Evolutionary conservation across 2,797 vertebrate genomes (phyloP).

Genomic region (Ptychadena robeensis): DNA sequence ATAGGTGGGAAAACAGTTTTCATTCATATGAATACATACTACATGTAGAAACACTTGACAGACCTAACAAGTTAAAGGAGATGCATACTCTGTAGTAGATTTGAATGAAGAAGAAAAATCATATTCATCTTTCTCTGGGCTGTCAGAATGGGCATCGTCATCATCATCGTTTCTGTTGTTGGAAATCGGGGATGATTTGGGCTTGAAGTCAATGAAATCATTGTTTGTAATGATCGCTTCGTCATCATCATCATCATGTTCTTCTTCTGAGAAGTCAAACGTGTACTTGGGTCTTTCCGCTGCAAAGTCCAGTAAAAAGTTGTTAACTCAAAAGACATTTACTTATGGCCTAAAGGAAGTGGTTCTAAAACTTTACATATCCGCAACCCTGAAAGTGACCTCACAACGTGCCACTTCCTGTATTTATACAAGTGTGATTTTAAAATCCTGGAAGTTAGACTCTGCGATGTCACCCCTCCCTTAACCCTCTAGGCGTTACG

Average conservation of each 20-base stretch:
- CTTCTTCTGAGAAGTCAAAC: conserved; percentile 97
- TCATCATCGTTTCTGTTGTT: conserved; percentile 79
- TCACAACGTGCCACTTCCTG: no score
- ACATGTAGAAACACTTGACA: neutral
- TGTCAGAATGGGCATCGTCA: conserved; percentile 80
- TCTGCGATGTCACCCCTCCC: no score
- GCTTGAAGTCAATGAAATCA: conserved; percentile 73
- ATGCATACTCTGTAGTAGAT: conserved; percentile 79
- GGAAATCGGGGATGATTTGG: conserved; percentile 80
- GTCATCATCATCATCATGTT: conserved; percentile 84
- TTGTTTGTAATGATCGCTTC: conserved; percentile 64
- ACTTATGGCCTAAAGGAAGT: no score
- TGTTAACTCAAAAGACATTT: neutral
- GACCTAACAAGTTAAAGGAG: neutral
- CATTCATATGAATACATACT: no score
- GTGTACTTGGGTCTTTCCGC: conserved; percentile 96
- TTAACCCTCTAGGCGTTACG: no score
- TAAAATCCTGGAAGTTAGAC: no score
- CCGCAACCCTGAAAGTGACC: no score
- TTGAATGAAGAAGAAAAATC: conserved; percentile 80
- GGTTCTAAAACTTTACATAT: no score
- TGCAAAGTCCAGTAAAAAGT: conserved; percentile 63
- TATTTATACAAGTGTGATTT: no score
- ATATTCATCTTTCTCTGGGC: conserved; percentile 83
- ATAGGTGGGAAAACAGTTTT: conserved; percentile 60